Percentiles rank a stretch among this genome's conserved stretches.
These are phyloP conservation scores for Sphaerophoria taeniata DNA, from an alignment of 2,888 invertebrate species.

Conservation along the genomic window DNA sequence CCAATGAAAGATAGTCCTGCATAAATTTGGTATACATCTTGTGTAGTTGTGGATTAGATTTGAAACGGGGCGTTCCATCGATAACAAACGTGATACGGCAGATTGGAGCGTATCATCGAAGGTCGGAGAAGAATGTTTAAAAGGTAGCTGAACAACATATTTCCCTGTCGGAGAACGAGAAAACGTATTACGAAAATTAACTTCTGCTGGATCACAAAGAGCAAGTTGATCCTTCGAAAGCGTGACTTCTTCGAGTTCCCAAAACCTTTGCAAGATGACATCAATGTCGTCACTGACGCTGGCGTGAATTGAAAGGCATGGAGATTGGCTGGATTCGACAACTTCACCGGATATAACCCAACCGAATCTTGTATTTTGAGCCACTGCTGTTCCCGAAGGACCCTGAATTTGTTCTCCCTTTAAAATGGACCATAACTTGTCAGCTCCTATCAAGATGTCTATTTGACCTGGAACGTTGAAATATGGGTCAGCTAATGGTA, in stretches of 20 bases:
- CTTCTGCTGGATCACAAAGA: slow-evolving; percentile 24
- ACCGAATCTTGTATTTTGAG: slow-evolving; percentile 19
- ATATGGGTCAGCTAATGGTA: slow-evolving; percentile 7
- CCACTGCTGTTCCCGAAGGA: slow-evolving; percentile 2
- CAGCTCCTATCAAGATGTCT: slow-evolving; percentile 21
- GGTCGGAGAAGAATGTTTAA: slow-evolving; percentile 9
- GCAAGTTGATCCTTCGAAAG: not conserved
- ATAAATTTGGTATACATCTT: slow-evolving; percentile 10
- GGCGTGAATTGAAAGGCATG: not conserved
- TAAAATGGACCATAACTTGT: not conserved
- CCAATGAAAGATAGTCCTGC: slow-evolving; percentile 2
- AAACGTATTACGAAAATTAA: slow-evolving; percentile 27
- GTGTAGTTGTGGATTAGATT: not conserved
- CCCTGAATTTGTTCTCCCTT: slow-evolving; percentile 19
- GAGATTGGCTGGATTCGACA: not conserved
- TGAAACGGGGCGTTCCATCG: slow-evolving; percentile 33
- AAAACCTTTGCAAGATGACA: slow-evolving; percentile 8
- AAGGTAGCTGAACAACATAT: slow-evolving; percentile 39
- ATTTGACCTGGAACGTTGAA: slow-evolving; percentile 3
- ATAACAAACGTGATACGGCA: slow-evolving; percentile 3
- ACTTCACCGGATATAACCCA: slow-evolving; percentile 26
- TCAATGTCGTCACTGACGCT: not conserved
- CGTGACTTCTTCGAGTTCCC: slow-evolving; percentile 22
- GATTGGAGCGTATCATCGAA: slow-evolving; percentile 38
- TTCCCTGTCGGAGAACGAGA: slow-evolving; percentile 28